Percentiles rank a stretch among this genome's conserved stretches.
Conservation (phyloP, 2,113 vertebrate species). For the Pseudorasbora parva region DNA sequence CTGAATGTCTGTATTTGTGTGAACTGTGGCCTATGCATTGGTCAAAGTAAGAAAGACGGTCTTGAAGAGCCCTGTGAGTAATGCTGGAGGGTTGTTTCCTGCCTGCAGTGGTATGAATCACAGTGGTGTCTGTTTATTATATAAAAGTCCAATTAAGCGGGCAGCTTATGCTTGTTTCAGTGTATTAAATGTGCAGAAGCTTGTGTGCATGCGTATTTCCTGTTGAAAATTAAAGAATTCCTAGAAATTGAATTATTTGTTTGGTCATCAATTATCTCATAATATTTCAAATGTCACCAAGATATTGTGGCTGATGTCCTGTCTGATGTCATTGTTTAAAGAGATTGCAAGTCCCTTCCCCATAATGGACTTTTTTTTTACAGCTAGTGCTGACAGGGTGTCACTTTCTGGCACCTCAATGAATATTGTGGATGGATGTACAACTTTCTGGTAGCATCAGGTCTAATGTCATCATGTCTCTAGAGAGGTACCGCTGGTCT, state of each 20-base stretch:
- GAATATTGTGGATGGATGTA: conserved; percentile 4
- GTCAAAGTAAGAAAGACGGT: neutral
- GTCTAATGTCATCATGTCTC: conserved; percentile 32
- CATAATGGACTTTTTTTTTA: neutral
- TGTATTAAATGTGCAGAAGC: neutral
- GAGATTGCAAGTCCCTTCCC: too few relatives aligned
- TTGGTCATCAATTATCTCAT: conserved; percentile 9
- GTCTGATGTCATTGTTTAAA: neutral
- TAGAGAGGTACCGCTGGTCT: neutral
- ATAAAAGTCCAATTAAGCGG: neutral
- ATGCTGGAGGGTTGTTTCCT: neutral
- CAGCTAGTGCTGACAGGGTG: neutral
- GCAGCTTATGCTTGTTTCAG: neutral
- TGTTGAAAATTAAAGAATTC: too few relatives aligned
- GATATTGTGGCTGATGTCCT: neutral
- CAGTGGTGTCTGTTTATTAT: conserved; percentile 6
- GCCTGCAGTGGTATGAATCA: conserved; percentile 1
- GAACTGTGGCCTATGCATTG: neutral
- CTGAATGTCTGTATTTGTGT: neutral
- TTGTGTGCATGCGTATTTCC: neutral
- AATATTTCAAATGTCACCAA: conserved; percentile 21
- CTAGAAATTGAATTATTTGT: too few relatives aligned
- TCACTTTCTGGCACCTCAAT: neutral
- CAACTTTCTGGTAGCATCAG: neutral
- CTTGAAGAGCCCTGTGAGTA: neutral